phyloP scores from a whole-genome alignment of 2,797 vertebrate species.

The Micrastur ruficollis region DNA sequence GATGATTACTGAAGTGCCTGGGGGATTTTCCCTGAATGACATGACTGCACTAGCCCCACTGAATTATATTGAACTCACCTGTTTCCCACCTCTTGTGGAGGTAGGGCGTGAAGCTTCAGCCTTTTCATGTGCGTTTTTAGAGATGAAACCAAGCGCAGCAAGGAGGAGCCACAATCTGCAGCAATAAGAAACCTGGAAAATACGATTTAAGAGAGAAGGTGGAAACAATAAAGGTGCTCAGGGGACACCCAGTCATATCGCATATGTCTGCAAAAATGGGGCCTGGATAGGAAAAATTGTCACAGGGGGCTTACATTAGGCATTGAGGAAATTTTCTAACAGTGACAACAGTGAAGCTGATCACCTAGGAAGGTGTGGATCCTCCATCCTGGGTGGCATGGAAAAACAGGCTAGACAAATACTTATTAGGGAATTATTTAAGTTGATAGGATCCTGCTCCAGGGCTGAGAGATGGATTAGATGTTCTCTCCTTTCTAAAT shows the following conservation, averaged over 20 bases:
- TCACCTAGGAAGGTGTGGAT: background rate
- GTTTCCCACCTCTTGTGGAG: background rate
- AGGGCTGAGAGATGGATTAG: background rate
- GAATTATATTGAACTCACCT: background rate
- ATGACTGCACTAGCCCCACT: background rate
- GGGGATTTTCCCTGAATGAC: background rate
- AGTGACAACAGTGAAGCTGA: background rate
- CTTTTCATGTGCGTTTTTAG: background rate
- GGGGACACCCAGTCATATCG: background rate
- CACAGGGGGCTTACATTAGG: background rate
- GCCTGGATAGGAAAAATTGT: background rate
- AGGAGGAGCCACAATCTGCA: background rate
- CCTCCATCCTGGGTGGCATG: background rate
- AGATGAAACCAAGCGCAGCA: background rate
- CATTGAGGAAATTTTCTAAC: background rate
- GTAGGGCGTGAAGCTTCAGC: background rate
- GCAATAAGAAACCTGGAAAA: background rate
- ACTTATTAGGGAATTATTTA: background rate
- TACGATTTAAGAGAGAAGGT: background rate
- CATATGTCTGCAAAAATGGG: background rate
- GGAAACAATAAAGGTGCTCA: background rate
- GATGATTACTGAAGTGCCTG: background rate
- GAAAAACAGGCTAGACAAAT: background rate
- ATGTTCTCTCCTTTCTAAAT: background rate
- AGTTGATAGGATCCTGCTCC: background rate